These are phyloP conservation scores for Simalia tracyae DNA, from an alignment of 2,797 vertebrate species.

Conservation along the genomic window DNA sequence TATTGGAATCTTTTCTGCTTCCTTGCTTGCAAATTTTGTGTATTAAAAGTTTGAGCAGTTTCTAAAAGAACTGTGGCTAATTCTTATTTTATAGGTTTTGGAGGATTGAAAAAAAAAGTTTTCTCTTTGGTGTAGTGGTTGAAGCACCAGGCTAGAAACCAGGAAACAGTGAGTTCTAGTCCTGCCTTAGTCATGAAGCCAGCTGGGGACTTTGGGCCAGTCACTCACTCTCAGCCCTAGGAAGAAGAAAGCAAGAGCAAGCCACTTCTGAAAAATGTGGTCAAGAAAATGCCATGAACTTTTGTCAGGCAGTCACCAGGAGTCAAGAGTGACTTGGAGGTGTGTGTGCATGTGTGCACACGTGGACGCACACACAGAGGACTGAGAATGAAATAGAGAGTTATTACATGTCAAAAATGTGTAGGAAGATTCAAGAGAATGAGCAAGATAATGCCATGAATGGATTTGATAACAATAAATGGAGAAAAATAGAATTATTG, in stretches of 20 bases:
- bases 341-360: background rate
- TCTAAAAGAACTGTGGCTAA: background rate
- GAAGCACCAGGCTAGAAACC: background rate
- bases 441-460: background rate
- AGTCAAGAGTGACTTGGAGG: background rate
- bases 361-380: background rate
- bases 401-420: background rate
- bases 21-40: background rate
- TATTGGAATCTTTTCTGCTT: background rate
- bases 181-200: background rate
- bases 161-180: background rate
- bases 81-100: background rate
- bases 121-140: background rate
- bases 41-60: background rate
- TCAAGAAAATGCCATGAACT: background rate
- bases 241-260: background rate
- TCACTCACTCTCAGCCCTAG: background rate
- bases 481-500: background rate
- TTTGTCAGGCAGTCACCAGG: background rate
- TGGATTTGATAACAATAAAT: background rate
- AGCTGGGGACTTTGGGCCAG: background rate
- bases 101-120: background rate
- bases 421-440: background rate
- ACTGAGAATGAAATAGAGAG: background rate
- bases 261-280: background rate